Percentiles rank a stretch among this genome's conserved stretches.
phyloP scores from a whole-genome alignment of 35 echinoderm and acorn worm genomes.

The Stichopus chloronotus region DNA sequence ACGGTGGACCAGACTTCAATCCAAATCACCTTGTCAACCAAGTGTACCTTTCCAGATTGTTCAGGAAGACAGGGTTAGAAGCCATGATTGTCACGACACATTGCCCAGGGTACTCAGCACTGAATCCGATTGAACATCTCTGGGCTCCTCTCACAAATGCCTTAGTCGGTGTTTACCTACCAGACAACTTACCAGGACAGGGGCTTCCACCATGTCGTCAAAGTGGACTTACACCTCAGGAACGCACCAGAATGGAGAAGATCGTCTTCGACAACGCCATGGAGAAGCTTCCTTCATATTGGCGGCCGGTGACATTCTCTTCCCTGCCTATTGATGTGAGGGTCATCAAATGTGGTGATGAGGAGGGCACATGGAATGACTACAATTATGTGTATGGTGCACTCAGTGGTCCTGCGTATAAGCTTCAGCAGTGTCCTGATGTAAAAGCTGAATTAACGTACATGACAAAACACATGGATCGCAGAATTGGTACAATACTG shows the following conservation, averaged over 20 bases:
- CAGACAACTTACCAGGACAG: conserved; percentile 33
- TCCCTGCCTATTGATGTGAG: background rate
- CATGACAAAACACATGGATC: background rate
- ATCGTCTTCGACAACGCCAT: conserved; percentile 45
- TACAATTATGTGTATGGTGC: background rate
- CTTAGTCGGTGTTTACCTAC: conserved; percentile 26
- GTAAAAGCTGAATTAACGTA: background rate
- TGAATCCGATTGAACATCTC: conserved; percentile 45
- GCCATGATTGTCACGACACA: conserved; percentile 19
- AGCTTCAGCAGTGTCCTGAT: background rate
- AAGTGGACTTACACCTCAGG: background rate
- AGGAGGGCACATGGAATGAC: background rate
- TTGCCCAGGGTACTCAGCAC: conserved; percentile 25
- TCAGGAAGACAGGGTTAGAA: background rate
- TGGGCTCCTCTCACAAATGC: conserved; percentile 38
- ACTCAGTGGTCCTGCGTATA: background rate
- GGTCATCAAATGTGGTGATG: background rate
- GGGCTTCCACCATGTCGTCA: conserved; percentile 7
- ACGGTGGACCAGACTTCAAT: conserved; percentile 55
- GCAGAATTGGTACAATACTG: background rate
- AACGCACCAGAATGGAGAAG: conserved; percentile 12
- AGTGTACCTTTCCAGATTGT: background rate
- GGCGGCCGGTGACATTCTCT: background rate
- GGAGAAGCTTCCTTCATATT: background rate
- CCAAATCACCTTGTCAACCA: conserved; percentile 1